These are phyloP conservation scores for Syrrhaptes paradoxus DNA, from an alignment of 2,113 vertebrate species.

Conservation along the genomic window DNA sequence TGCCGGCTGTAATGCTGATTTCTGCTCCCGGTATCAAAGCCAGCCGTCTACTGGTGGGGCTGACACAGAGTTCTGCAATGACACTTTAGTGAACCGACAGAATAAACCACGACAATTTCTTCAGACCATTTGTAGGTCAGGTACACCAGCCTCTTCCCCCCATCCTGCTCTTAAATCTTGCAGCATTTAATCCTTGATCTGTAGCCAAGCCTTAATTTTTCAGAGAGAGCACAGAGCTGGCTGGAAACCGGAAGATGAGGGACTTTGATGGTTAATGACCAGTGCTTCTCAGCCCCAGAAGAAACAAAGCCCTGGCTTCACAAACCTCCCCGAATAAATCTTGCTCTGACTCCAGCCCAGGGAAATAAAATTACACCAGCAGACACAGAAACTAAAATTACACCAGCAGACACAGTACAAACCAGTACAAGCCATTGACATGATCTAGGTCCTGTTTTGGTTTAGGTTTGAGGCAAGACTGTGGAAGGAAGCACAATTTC, in stretches of 20 bases:
- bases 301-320: neutral
- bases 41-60: neutral
- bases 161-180: neutral
- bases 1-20: neutral
- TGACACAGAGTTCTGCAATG: neutral
- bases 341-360: neutral
- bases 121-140: conserved; percentile 22
- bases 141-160: neutral
- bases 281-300: neutral
- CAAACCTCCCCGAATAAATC: neutral
- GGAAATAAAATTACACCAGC: neutral
- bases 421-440: neutral
- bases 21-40: conserved; percentile 25
- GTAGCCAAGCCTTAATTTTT: conserved; percentile 22
- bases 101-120: neutral
- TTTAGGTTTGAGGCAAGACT: neutral
- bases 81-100: neutral
- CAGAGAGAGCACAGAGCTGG: neutral
- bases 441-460: neutral
- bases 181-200: conserved; percentile 16
- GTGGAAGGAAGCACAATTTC: neutral
- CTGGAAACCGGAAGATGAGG: neutral
- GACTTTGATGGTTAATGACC: conserved; percentile 34
- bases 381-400: neutral
- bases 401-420: neutral